Evolutionary conservation across 1,140 invertebrate genomes (phyloP).

Genomic region (Lucilia sericata): DNA sequence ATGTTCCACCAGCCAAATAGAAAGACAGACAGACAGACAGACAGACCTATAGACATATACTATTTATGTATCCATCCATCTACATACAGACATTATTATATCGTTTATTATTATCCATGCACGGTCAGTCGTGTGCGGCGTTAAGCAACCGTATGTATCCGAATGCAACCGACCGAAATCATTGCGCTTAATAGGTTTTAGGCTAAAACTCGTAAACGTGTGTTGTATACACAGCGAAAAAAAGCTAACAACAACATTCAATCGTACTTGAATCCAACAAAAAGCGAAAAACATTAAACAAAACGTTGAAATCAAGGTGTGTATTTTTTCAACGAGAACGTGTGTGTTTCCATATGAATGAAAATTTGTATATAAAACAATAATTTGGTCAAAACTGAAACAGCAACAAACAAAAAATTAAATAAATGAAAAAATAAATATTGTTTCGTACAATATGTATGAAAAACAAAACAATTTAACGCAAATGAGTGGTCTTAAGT

Average conservation of each 20-base stretch:
- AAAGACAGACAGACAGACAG: neutral
- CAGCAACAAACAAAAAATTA: too few relatives aligned
- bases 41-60: neutral
- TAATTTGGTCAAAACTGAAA: constrained; percentile 11
- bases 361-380: constrained; percentile 27
- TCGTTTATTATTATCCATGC: constrained; percentile 53
- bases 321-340: constrained; percentile 21
- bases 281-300: neutral
- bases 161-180: constrained; percentile 64
- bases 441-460: neutral
- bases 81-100: constrained; percentile 11
- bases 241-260: neutral
- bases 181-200: constrained; percentile 29
- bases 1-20: constrained; percentile 23
- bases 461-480: constrained; percentile 27
- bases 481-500: constrained; percentile 20
- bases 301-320: constrained; percentile 19
- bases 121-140: constrained; percentile 67
- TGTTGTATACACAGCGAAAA: neutral
- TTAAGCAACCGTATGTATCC: constrained; percentile 67
- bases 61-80: neutral
- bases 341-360: constrained; percentile 29
- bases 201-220: constrained; percentile 28
- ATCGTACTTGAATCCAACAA: constrained; percentile 18
- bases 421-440: too few relatives aligned